Conservation (phyloP, 2,113 vertebrate genomes). For the Falco punctatus region DNA sequence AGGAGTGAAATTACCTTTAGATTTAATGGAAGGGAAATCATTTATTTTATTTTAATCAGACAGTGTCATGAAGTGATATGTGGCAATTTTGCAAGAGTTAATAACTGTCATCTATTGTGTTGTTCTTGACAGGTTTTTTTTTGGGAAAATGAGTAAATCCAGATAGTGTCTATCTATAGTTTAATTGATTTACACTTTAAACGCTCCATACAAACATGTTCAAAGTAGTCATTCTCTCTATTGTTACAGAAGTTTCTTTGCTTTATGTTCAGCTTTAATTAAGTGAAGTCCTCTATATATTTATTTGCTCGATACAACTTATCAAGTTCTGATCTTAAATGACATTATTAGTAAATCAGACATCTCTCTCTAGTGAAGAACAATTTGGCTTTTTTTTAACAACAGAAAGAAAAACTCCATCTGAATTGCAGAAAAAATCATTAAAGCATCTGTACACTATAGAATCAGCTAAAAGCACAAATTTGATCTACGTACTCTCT, state of each 20-base stretch:
- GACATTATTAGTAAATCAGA: neutral
- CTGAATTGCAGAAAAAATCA: neutral
- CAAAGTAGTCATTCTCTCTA: neutral
- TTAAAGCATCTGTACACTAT: neutral
- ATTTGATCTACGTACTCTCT: neutral
- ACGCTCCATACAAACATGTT: neutral
- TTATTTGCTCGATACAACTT: neutral
- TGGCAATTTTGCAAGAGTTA: neutral
- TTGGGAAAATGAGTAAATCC: neutral
- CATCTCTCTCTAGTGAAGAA: neutral
- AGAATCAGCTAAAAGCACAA: neutral
- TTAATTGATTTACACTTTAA: neutral
- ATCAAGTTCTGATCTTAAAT: neutral
- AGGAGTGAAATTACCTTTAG: neutral
- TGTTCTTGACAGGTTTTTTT: neutral
- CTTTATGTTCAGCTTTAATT: neutral
- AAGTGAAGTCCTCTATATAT: neutral
- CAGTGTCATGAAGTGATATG: neutral
- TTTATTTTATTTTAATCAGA: neutral
- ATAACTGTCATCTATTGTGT: neutral
- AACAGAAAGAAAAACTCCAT: neutral
- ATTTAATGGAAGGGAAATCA: neutral
- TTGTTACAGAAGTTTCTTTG: neutral
- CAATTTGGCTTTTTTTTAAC: neutral
- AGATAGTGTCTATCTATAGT: neutral